A percentile compares a stretch with the other conserved stretches of the same genome.
Conservation (phyloP, 2,797 vertebrate species). For the Eupleurogrammus muticus region DNA sequence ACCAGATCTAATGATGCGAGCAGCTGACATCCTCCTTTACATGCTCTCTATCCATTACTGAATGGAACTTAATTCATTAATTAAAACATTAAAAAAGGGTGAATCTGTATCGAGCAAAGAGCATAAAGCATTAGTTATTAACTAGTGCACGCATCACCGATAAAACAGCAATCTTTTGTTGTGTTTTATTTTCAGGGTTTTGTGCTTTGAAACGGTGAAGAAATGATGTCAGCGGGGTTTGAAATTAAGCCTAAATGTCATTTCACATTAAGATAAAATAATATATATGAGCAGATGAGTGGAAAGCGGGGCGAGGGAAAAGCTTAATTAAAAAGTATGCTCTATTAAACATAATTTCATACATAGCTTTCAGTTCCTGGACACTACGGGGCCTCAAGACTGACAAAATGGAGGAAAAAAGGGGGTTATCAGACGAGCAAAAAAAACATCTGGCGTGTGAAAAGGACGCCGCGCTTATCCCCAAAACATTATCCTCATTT, state of each 20-base stretch:
- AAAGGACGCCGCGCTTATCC: background rate
- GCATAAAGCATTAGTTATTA: conserved; percentile 34
- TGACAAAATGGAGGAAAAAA: conserved; percentile 7
- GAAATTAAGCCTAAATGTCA: background rate
- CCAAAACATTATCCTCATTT: background rate
- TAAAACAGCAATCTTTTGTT: conserved; percentile 8
- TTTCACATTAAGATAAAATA: conserved; percentile 15
- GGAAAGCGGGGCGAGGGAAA: background rate
- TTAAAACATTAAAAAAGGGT: conserved; percentile 10
- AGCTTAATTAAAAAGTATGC: conserved; percentile 14
- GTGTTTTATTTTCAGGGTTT: conserved; percentile 30
- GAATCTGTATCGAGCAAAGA: conserved; percentile 34
- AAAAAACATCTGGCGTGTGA: background rate
- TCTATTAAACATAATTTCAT: conserved; percentile 17
- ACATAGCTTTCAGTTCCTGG: background rate
- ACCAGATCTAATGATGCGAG: conserved; percentile 46
- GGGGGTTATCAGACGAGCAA: conserved; percentile 8
- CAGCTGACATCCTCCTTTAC: conserved; percentile 31
- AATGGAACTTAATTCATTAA: conserved; percentile 17
- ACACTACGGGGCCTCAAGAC: background rate
- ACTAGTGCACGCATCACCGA: conserved; percentile 3
- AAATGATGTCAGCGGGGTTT: conserved; percentile 3
- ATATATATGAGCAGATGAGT: background rate
- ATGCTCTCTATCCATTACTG: conserved; percentile 23
- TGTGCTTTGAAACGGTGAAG: conserved; percentile 20